These are phyloP conservation scores for Hesperophylax magnus DNA, from an alignment of 1,140 invertebrate genomes.

Conservation along the genomic window DNA sequence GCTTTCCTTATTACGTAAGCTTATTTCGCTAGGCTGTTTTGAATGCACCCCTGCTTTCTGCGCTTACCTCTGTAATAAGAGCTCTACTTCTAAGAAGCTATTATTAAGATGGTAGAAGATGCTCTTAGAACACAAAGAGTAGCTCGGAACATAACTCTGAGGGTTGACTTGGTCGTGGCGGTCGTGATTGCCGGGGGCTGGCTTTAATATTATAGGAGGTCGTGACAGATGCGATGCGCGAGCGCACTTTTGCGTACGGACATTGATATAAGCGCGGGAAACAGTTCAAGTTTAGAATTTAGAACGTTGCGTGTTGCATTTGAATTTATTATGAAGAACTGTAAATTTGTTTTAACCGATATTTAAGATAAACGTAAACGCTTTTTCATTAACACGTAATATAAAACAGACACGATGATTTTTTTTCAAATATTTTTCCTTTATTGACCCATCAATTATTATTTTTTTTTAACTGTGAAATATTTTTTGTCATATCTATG, in stretches of 20 bases:
- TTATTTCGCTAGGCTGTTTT: background rate
- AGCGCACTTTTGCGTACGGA: constrained; percentile 16
- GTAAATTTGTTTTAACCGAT: too few relatives aligned
- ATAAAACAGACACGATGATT: too few relatives aligned
- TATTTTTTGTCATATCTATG: too few relatives aligned
- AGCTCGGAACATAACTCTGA: constrained; percentile 1
- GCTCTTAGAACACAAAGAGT: constrained; percentile 13
- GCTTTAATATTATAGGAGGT: constrained; percentile 21
- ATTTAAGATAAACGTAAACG: too few relatives aligned
- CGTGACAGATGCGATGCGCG: constrained; percentile 25
- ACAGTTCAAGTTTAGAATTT: background rate
- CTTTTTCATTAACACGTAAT: too few relatives aligned
- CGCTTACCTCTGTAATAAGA: background rate
- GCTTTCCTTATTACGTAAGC: background rate
- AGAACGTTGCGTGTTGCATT: too few relatives aligned
- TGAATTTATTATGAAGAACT: too few relatives aligned
- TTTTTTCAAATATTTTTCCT: too few relatives aligned
- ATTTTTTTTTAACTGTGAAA: too few relatives aligned
- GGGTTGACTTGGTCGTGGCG: background rate
- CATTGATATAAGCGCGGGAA: constrained; percentile 19
- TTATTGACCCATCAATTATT: too few relatives aligned
- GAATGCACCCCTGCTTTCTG: background rate
- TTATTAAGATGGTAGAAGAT: constrained; percentile 41
- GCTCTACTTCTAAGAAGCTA: constrained; percentile 17
- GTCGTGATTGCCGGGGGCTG: constrained; percentile 17